Percentiles rank a stretch among this genome's conserved stretches.
These are phyloP conservation scores for Pammene fasciana DNA, from an alignment of 2,888 invertebrate genomes.

Conservation along the genomic window DNA sequence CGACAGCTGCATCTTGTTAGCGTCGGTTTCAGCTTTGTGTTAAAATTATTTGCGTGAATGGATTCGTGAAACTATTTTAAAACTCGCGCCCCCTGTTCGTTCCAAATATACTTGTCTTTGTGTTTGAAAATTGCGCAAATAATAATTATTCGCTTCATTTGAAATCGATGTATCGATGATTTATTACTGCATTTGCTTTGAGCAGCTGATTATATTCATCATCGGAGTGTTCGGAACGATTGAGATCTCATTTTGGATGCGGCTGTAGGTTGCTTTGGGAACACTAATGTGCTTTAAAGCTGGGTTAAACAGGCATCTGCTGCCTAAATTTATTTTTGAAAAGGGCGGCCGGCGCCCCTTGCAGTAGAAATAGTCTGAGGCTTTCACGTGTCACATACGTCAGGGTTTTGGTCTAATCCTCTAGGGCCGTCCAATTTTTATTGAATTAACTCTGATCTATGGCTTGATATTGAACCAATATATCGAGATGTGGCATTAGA, in stretches of 20 bases:
- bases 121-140: slow-evolving; percentile 68
- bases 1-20: slow-evolving; percentile 83
- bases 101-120: slow-evolving; percentile 62
- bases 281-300: slow-evolving; percentile 44
- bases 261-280: slow-evolving; percentile 37
- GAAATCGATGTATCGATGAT: slow-evolving; percentile 69
- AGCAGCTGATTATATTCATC: slow-evolving; percentile 65
- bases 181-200: slow-evolving; percentile 66
- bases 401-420: slow-evolving; percentile 79
- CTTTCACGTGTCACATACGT: slow-evolving; percentile 78
- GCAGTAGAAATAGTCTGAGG: slow-evolving; percentile 68
- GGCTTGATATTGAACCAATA: slow-evolving; percentile 73
- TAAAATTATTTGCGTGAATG: slow-evolving; percentile 77
- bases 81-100: slow-evolving; percentile 57
- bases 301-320: slow-evolving; percentile 47
- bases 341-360: slow-evolving; percentile 63
- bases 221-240: slow-evolving; percentile 59
- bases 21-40: slow-evolving; percentile 73
- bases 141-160: slow-evolving; percentile 68
- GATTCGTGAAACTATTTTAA: slow-evolving; percentile 59
- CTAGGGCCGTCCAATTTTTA: slow-evolving; percentile 77
- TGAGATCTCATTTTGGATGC: slow-evolving; percentile 53
- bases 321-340: slow-evolving; percentile 74
- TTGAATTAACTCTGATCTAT: slow-evolving; percentile 77
- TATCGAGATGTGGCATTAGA: slow-evolving; percentile 65